These are phyloP conservation scores for Chromobotia macracanthus DNA, from an alignment of 2,797 vertebrate species.

Conservation along the genomic window DNA sequence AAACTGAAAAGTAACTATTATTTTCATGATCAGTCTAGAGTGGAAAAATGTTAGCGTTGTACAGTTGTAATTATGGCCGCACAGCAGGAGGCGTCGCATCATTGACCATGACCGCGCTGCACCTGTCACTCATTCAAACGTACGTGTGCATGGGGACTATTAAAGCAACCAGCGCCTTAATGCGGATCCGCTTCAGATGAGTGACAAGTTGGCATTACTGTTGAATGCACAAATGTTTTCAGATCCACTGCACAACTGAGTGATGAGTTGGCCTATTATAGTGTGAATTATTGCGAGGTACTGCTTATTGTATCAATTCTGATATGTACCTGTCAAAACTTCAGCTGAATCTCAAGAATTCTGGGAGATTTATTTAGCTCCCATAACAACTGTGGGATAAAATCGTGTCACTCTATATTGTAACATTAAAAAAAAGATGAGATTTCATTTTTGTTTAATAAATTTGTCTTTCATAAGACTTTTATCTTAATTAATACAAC, in stretches of 20 bases:
- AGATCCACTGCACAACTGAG: slow-evolving; percentile 11
- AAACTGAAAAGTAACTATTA: neutral
- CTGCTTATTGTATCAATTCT: slow-evolving; percentile 68
- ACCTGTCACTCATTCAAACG: slow-evolving; percentile 45
- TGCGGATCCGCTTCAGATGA: slow-evolving; percentile 38
- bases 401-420: no score
- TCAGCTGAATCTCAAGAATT: slow-evolving; percentile 67
- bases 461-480: neutral
- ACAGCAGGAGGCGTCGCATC: slow-evolving; percentile 31
- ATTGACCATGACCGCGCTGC: slow-evolving; percentile 30
- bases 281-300: slow-evolving; percentile 68
- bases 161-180: slow-evolving; percentile 29
- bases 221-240: slow-evolving; percentile 41
- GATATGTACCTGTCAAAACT: slow-evolving; percentile 64
- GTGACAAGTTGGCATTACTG: slow-evolving; percentile 44
- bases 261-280: slow-evolving; percentile 67
- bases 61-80: slow-evolving; percentile 38
- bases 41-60: slow-evolving; percentile 10
- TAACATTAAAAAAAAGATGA: no score
- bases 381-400: neutral
- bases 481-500: slow-evolving; percentile 62
- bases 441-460: no score
- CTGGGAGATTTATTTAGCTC: slow-evolving; percentile 57
- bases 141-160: slow-evolving; percentile 1
- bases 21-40: slow-evolving; percentile 11